phyloP scores from a whole-genome alignment of 92 coral and sea anemone species.

The Diadumene lineata region DNA sequence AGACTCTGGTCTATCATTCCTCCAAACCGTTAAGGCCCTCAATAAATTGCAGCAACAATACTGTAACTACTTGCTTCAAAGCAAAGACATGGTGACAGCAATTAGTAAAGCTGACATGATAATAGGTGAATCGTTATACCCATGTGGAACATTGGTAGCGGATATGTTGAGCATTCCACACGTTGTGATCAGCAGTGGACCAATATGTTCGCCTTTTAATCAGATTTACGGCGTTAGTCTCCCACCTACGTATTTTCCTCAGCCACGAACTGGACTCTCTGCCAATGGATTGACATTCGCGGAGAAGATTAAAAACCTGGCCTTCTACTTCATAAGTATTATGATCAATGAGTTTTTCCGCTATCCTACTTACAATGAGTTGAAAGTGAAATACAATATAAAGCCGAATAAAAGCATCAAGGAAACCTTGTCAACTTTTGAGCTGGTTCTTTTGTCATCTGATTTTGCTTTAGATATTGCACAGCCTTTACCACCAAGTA shows the following conservation, averaged over 20 bases:
- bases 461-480: conserved; percentile 45
- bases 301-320: conserved; percentile 29
- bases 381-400: conserved; percentile 31
- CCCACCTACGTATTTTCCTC: conserved; percentile 28
- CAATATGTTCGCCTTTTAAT: conserved; percentile 23
- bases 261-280: conserved; percentile 29
- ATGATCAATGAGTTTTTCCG: conserved; percentile 13
- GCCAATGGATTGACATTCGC: conserved; percentile 8
- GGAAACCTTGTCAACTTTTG: conserved; percentile 31
- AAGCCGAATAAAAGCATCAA: conserved; percentile 24
- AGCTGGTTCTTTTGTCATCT: conserved; percentile 26
- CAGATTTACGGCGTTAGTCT: conserved; percentile 10
- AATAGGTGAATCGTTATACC: conserved; percentile 44
- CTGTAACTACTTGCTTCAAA: conserved; percentile 32
- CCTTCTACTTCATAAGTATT: conserved; percentile 1
- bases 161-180: conserved; percentile 32
- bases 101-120: conserved; percentile 27
- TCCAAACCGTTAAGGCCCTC: background rate
- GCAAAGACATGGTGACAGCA: conserved; percentile 12
- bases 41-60: conserved; percentile 9
- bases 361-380: conserved; percentile 27
- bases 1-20: background rate
- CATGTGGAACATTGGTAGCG: conserved; percentile 30
- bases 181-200: conserved; percentile 26
- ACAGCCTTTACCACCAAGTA: conserved; percentile 44